Conservation (phyloP, 2,113 vertebrate genomes). For the Aphyosemion australe region DNA sequence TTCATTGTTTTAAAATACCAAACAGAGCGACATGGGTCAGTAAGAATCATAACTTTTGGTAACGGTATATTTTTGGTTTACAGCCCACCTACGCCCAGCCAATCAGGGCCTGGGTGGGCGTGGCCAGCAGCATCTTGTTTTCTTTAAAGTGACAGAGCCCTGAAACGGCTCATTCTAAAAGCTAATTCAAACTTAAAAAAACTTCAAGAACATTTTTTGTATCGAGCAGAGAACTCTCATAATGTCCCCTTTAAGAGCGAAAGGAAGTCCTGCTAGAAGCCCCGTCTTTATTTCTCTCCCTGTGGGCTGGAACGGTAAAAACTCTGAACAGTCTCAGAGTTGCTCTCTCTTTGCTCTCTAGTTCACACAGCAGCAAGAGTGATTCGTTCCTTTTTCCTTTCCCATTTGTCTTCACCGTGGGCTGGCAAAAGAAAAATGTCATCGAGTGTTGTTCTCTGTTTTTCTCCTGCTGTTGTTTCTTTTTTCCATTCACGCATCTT, state of each 20-base stretch:
- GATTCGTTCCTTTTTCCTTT: slow-evolving; percentile 34
- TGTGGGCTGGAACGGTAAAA: slow-evolving; percentile 22
- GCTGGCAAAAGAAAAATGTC: slow-evolving; percentile 44
- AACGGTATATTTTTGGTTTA: too few species aligned
- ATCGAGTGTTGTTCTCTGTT: slow-evolving; percentile 21
- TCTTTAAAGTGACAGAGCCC: too few species aligned
- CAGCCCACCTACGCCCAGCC: too few species aligned
- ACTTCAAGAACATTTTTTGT: too few species aligned
- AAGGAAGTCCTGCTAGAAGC: slow-evolving; percentile 8
- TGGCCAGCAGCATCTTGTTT: too few species aligned
- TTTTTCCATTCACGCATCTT: slow-evolving; percentile 8
- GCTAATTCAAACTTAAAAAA: too few species aligned
- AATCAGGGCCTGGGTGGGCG: too few species aligned
- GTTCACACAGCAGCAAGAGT: slow-evolving; percentile 28
- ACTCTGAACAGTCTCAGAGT: slow-evolving; percentile 20
- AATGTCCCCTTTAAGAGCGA: slow-evolving; percentile 14
- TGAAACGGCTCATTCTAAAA: too few species aligned
- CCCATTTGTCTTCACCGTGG: slow-evolving; percentile 50
- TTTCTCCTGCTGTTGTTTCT: slow-evolving; percentile 10
- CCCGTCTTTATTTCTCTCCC: slow-evolving; percentile 39
- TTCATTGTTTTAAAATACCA: too few species aligned
- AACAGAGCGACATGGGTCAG: too few species aligned
- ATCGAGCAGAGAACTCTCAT: too few species aligned
- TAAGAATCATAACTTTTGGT: too few species aligned
- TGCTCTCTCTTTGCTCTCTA: slow-evolving; percentile 21